phyloP scores from a whole-genome alignment of 2,113 vertebrate genomes.

The Proterorhinus semilunaris region DNA sequence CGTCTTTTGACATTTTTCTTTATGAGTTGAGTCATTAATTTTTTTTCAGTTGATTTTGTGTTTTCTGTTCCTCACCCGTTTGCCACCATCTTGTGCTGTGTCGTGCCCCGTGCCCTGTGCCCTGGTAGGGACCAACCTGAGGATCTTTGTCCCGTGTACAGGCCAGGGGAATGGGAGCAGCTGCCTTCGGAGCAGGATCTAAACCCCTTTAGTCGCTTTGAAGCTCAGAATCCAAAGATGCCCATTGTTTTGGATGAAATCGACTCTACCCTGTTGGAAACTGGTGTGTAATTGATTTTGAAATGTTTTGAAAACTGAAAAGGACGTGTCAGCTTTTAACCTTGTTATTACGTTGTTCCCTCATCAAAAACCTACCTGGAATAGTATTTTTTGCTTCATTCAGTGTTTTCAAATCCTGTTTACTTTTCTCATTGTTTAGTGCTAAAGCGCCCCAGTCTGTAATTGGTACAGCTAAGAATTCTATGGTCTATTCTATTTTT shows the following conservation, averaged over 20 bases:
- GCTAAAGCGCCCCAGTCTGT: too few species aligned
- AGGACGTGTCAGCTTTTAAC: too few species aligned
- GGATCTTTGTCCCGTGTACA: conserved; percentile 99
- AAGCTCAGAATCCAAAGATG: conserved; percentile 82
- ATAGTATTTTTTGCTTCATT: too few species aligned
- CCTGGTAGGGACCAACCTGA: conserved; percentile 92
- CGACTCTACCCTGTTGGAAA: conserved; percentile 58
- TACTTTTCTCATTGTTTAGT: too few species aligned
- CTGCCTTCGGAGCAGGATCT: conserved; percentile 91
- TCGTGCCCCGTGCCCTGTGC: conserved; percentile 78
- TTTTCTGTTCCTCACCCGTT: conserved; percentile 17
- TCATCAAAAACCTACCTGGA: too few species aligned
- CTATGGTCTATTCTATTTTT: too few species aligned
- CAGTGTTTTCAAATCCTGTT: too few species aligned
- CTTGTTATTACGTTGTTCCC: too few species aligned
- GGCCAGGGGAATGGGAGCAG: conserved; percentile 98
- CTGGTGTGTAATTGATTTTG: conserved; percentile 33
- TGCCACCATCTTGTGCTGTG: conserved; percentile 40
- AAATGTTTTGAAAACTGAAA: not conserved
- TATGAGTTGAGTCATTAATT: conserved; percentile 46
- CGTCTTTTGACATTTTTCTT: conserved; percentile 26
- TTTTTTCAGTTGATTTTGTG: conserved; percentile 56
- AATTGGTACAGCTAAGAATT: too few species aligned
- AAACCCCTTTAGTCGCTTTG: conserved; percentile 96
- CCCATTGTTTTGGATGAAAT: conserved; percentile 75